phyloP scores from a whole-genome alignment of 1,140 invertebrate genomes.

The Anoplophora glabripennis region DNA sequence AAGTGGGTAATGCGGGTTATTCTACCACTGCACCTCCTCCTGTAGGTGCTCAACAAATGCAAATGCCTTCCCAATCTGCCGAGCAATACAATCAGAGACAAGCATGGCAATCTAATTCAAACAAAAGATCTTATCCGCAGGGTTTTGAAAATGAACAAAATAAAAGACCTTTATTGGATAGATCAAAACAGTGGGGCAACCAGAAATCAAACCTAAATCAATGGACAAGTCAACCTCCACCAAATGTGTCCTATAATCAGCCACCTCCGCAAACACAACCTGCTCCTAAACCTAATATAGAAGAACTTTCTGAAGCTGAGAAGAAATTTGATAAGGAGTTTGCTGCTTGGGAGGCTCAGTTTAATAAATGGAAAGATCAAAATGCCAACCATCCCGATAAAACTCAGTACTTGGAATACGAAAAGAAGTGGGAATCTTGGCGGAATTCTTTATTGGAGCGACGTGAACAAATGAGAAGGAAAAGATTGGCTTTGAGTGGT shows the following conservation, averaged over 20 bases:
- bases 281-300: constrained; percentile 23
- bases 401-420: constrained; percentile 76
- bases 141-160: constrained; percentile 11
- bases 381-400: constrained; percentile 84
- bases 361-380: constrained; percentile 79
- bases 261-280: constrained; percentile 16
- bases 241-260: constrained; percentile 1
- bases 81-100: constrained; percentile 7
- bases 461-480: constrained; percentile 74
- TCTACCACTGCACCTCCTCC: constrained; percentile 21
- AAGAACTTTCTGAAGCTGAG: constrained; percentile 63
- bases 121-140: constrained; percentile 21
- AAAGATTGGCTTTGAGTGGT: constrained; percentile 51
- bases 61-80: constrained; percentile 7
- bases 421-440: constrained; percentile 79
- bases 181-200: constrained; percentile 15
- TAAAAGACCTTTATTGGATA: constrained; percentile 26
- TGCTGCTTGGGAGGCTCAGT: constrained; percentile 80
- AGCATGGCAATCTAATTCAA: constrained; percentile 14
- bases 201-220: constrained; percentile 4
- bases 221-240: constrained; percentile 17
- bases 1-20: constrained; percentile 18
- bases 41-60: constrained; percentile 2
- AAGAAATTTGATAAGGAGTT: constrained; percentile 79
- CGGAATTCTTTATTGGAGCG: constrained; percentile 71